Evolutionary conservation across 2,888 invertebrate species (phyloP).

Genomic region (Cantharis flavilabris): DNA sequence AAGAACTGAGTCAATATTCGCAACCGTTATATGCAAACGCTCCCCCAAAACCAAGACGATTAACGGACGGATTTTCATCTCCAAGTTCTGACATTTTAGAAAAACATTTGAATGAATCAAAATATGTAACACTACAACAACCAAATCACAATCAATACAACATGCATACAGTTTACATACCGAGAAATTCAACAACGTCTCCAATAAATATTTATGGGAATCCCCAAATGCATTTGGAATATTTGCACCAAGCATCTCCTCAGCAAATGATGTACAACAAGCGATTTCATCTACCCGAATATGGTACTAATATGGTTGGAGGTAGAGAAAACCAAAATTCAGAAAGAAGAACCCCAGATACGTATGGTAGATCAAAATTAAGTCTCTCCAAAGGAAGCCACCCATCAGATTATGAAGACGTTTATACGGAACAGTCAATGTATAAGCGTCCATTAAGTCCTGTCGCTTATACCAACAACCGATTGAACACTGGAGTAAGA

Average conservation of each 20-base stretch:
- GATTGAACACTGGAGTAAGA: conserved; percentile 45
- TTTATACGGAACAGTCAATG: conserved; percentile 62
- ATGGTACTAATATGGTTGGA: conserved; percentile 24
- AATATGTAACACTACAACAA: conserved; percentile 56
- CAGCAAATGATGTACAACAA: conserved; percentile 41
- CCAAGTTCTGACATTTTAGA: conserved; percentile 68
- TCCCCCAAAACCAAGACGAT: conserved; percentile 83
- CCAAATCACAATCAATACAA: conserved; percentile 39
- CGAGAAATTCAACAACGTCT: conserved; percentile 44
- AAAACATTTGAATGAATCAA: conserved; percentile 59
- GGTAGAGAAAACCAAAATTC: conserved; percentile 42
- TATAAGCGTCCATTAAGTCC: conserved; percentile 68
- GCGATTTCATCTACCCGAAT: conserved; percentile 40
- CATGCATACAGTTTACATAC: conserved; percentile 38
- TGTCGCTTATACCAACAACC: conserved; percentile 54
- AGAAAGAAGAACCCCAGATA: conserved; percentile 82
- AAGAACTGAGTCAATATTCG: conserved; percentile 54
- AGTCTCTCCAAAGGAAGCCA: conserved; percentile 48
- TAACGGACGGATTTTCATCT: conserved; percentile 77
- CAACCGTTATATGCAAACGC: conserved; percentile 88
- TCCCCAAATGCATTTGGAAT: conserved; percentile 29
- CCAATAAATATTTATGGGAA: conserved; percentile 43
- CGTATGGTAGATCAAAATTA: conserved; percentile 72
- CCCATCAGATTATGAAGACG: conserved; percentile 77
- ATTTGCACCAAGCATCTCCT: conserved; percentile 32